phyloP scores from a whole-genome alignment of 2,113 vertebrate genomes.

The Bujurquina vittata region DNA sequence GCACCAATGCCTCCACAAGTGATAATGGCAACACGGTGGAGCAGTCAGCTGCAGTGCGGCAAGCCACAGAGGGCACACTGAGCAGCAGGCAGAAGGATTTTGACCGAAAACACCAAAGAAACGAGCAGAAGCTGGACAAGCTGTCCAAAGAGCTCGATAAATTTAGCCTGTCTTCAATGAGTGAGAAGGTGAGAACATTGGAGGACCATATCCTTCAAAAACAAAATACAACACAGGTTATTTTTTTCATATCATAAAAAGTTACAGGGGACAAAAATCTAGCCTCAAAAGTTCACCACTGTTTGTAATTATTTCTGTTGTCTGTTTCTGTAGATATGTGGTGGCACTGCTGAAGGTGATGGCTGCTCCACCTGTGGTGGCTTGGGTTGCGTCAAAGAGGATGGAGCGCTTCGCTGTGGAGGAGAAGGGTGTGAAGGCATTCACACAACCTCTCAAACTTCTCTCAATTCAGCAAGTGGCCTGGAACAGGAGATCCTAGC shows the following conservation, averaged over 20 bases:
- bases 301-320: neutral
- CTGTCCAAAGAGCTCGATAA: slow-evolving; percentile 85
- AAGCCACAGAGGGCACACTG: slow-evolving; percentile 84
- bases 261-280: no score
- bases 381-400: slow-evolving; percentile 80
- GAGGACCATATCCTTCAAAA: no score
- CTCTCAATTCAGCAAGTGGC: slow-evolving; percentile 87
- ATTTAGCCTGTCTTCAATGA: slow-evolving; percentile 82
- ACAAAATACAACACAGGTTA: no score
- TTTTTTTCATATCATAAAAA: no score
- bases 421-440: slow-evolving; percentile 86
- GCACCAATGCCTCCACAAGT: slow-evolving; percentile 82
- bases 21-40: slow-evolving; percentile 75
- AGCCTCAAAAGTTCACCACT: neutral
- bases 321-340: slow-evolving; percentile 84
- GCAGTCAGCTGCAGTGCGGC: slow-evolving; percentile 80
- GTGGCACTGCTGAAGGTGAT: slow-evolving; percentile 78
- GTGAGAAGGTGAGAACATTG: slow-evolving; percentile 82
- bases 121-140: slow-evolving; percentile 86
- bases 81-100: slow-evolving; percentile 80
- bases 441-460: slow-evolving; percentile 73
- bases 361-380: slow-evolving; percentile 89
- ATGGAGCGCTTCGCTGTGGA: slow-evolving; percentile 84
- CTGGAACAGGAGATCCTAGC: slow-evolving; percentile 88
- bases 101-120: slow-evolving; percentile 84